Conservation (phyloP, 2,113 vertebrate species). For the Coturnix japonica region DNA sequence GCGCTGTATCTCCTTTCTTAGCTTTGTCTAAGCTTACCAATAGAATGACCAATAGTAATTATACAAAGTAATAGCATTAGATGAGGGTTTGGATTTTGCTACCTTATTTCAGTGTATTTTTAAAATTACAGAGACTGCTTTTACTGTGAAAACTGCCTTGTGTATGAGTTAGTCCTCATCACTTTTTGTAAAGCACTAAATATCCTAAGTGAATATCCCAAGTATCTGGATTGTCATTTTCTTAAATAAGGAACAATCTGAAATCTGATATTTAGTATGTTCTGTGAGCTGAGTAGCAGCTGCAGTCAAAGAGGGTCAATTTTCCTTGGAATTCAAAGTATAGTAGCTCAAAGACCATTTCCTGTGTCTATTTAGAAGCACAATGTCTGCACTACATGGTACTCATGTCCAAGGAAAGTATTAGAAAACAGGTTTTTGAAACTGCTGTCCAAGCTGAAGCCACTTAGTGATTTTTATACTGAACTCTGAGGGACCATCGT, state of each 20-base stretch:
- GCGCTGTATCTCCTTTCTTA: background rate
- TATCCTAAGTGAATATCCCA: background rate
- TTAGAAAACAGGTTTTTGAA: background rate
- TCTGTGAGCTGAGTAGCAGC: background rate
- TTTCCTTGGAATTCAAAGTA: conserved; percentile 25
- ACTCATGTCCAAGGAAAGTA: background rate
- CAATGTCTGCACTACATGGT: background rate
- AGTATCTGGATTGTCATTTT: background rate
- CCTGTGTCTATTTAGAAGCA: conserved; percentile 3
- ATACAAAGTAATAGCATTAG: background rate
- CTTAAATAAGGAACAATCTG: background rate
- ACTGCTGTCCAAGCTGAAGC: background rate
- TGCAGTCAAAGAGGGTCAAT: conserved; percentile 11
- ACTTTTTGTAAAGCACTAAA: background rate
- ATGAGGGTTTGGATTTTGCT: background rate
- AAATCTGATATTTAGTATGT: background rate
- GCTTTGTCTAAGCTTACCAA: background rate
- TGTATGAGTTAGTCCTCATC: background rate
- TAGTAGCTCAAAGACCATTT: conserved; percentile 3
- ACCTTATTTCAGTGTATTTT: background rate
- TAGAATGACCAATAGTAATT: background rate
- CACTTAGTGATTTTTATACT: background rate
- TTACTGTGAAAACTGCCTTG: background rate
- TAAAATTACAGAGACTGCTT: background rate
- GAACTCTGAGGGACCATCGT: background rate